A percentile compares a stretch with the other conserved stretches of the same genome.
phyloP scores from a whole-genome alignment of 2,113 vertebrate genomes.

The Bostrychus sinensis region DNA sequence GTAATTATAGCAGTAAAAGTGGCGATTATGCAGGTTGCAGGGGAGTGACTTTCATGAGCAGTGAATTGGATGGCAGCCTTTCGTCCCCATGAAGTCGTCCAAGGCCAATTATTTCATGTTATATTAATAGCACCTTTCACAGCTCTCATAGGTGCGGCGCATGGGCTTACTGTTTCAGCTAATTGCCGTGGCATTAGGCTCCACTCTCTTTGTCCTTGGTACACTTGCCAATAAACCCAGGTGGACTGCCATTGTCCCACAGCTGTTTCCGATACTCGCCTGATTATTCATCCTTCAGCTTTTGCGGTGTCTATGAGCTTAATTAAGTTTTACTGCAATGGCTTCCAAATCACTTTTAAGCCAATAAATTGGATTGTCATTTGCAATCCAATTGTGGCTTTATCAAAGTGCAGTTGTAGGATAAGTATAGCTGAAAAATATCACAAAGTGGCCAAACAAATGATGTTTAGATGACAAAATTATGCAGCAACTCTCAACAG shows the following conservation, averaged over 20 bases:
- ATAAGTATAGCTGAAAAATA: slow-evolving; percentile 4
- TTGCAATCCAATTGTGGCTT: slow-evolving; percentile 23
- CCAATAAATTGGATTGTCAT: slow-evolving; percentile 24
- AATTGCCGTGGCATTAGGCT: slow-evolving; percentile 32
- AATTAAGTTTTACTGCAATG: slow-evolving; percentile 27
- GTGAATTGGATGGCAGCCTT: slow-evolving; percentile 25
- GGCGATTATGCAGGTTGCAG: slow-evolving; percentile 53
- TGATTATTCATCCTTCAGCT: slow-evolving; percentile 18
- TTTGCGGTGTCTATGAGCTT: slow-evolving; percentile 6
- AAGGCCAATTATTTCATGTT: slow-evolving; percentile 28
- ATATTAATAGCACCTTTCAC: slow-evolving; percentile 43
- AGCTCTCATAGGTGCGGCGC: slow-evolving; percentile 23
- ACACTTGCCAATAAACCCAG: slow-evolving; percentile 32
- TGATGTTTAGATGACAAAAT: slow-evolving; percentile 33
- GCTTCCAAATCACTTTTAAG: slow-evolving; percentile 22
- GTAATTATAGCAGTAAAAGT: slow-evolving; percentile 54
- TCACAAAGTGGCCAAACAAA: slow-evolving; percentile 11
- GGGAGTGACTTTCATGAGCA: slow-evolving; percentile 32
- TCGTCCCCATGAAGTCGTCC: slow-evolving; percentile 15
- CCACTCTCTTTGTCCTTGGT: slow-evolving; percentile 39
- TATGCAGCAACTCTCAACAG: slow-evolving; percentile 15
- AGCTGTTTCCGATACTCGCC: slow-evolving; percentile 36
- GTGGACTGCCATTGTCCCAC: slow-evolving; percentile 23
- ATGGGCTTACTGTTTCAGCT: slow-evolving; percentile 18
- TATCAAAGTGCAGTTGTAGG: slow-evolving; percentile 21